Evolutionary conservation across 1,140 invertebrate species (phyloP), one percentile per base, ranked within the genome.

Genomic region (Hyphantria cunea): DNA sequence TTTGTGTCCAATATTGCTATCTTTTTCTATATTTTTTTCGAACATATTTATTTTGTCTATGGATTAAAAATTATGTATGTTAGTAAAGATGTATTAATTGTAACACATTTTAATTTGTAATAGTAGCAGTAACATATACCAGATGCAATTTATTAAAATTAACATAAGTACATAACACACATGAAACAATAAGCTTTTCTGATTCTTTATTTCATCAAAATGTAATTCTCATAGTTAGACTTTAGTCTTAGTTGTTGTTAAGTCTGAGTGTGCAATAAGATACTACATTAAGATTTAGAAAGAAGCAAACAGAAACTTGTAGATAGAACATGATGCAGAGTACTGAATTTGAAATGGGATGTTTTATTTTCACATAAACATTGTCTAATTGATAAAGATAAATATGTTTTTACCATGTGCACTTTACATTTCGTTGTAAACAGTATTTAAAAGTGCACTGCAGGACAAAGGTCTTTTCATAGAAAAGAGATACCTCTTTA

Each of bases 11-110:
- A 82, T 68, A 64, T 61, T 76, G 64, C 44, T 61, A 37, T 86
- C 82, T 83, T 83, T 86, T 66, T 86, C 84, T 74, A 75, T 76
- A 72, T 82, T 86, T 45, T 79, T 89, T 72, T 90, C 88, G 68
- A 90, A 90, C 81, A 90, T 81, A 65, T 73, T 89, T 88, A 90
- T 90, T 89, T 89, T 90, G 60, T 90, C 88, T 90, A 76, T 41
- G 86, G 87, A 69, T 65, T 65, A 48, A 11, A 14, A 50, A 48
- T 8, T 33, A 33, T 34, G 13, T 37, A 45, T 34, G 13, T 34
- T 34, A 39, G 34, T 10, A n/a, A 58, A 13, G 3, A 51, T 33
- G 41, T 10, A 33, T 0, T 0, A 33, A 48, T 32, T 10, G 14
- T 6, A 33, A 8, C 39, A 14, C 5, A 25, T 25, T 3, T 1